Conservation (phyloP, 2,888 invertebrate genomes). For the Drosophila mercatorum region DNA sequence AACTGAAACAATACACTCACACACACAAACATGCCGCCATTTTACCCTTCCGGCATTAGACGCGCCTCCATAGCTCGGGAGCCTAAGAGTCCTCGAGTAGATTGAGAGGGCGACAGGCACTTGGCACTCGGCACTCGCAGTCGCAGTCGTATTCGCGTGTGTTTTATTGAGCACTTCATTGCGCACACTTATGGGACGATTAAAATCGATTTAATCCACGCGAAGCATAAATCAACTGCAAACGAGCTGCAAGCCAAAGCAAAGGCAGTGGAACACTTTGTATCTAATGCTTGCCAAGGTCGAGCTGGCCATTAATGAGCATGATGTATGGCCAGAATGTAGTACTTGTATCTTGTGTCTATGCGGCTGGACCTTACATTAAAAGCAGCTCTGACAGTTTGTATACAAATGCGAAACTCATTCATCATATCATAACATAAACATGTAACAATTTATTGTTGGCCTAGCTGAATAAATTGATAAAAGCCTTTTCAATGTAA, state of each 20-base stretch:
- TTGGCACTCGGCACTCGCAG: slow-evolving; percentile 7
- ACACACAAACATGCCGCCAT: slow-evolving; percentile 23
- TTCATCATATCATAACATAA: slow-evolving; percentile 49
- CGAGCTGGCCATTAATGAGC: slow-evolving; percentile 46
- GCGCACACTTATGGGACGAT: slow-evolving; percentile 72
- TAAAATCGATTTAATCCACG: slow-evolving; percentile 76
- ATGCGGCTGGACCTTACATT: slow-evolving; percentile 8
- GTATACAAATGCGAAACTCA: slow-evolving; percentile 37
- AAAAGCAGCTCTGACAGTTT: slow-evolving; percentile 14
- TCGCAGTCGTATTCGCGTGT: slow-evolving; percentile 55
- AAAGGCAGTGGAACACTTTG: slow-evolving; percentile 34
- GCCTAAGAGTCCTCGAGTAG: slow-evolving; percentile 48
- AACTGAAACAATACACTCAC: slow-evolving; percentile 61
- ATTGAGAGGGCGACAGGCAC: slow-evolving; percentile 31
- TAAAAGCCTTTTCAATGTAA: slow-evolving; percentile 58
- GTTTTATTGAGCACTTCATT: slow-evolving; percentile 75
- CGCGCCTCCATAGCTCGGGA: slow-evolving; percentile 25
- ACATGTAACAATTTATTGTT: slow-evolving; percentile 44
- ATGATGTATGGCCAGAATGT: slow-evolving; percentile 40
- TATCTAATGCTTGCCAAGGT: slow-evolving; percentile 55
- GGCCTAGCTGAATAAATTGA: slow-evolving; percentile 29
- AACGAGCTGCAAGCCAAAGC: slow-evolving; percentile 28
- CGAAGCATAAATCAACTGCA: slow-evolving; percentile 65
- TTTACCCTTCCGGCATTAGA: slow-evolving; percentile 49
- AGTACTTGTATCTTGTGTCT: slow-evolving; percentile 10